Percentiles rank a stretch among this genome's conserved stretches.
Conservation (phyloP, 2,113 vertebrate genomes). For the Neotragus pygmaeus region DNA sequence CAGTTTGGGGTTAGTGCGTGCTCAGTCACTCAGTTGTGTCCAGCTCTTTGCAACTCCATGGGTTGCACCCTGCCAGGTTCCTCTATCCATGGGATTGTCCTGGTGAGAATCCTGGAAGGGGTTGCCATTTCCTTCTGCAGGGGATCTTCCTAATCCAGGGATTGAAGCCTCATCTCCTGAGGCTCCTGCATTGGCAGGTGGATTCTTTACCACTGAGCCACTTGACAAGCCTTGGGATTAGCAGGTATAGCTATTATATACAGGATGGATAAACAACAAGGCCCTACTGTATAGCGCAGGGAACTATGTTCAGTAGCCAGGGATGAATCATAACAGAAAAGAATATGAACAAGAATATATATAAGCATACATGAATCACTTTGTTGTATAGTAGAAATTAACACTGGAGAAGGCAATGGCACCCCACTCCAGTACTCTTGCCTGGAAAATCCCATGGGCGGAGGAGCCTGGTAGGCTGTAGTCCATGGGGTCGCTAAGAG, state of each 20-base stretch:
- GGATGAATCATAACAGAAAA: background rate
- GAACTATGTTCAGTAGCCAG: background rate
- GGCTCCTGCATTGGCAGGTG: background rate
- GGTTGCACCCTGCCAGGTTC: background rate
- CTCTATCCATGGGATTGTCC: background rate
- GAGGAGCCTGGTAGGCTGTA: no score
- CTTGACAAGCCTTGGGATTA: background rate
- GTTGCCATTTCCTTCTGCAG: background rate
- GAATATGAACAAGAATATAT: background rate
- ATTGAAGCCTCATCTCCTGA: background rate
- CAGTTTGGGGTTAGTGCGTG: background rate
- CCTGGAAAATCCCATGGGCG: no score
- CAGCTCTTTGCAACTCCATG: background rate
- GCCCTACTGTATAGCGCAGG: rapidly evolving
- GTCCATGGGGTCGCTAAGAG: no score
- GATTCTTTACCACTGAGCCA: background rate
- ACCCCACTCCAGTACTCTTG: no score
- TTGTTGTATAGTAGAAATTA: background rate
- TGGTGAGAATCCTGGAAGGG: background rate
- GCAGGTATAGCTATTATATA: background rate
- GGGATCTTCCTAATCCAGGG: background rate
- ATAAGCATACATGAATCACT: background rate
- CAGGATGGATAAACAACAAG: background rate
- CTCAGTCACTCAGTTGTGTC: background rate
- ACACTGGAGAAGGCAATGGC: background rate